Conservation (phyloP, 2,888 invertebrate genomes). For the Zootermopsis nevadensis region DNA sequence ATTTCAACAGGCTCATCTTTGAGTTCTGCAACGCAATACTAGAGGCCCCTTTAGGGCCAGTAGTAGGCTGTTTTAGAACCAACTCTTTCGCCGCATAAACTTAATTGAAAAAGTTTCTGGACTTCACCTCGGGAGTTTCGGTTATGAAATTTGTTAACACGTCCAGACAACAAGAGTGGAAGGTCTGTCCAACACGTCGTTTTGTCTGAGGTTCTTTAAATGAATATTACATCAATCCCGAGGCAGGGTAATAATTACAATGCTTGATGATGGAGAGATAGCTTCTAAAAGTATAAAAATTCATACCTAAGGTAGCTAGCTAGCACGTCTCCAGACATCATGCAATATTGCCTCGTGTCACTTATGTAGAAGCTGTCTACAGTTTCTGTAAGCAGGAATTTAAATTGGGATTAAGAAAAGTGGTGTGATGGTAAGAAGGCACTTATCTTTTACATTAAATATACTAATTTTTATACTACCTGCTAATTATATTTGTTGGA, state of each 20-base stretch:
- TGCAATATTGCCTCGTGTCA: not conserved
- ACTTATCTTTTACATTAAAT: not conserved
- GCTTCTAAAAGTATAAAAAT: not conserved
- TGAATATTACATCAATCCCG: constrained; percentile 8
- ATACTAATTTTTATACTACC: not conserved
- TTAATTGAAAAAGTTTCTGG: constrained; percentile 29
- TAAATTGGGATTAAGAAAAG: not conserved
- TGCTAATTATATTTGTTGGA: not conserved
- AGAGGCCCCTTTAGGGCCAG: not conserved
- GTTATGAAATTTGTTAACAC: constrained; percentile 30
- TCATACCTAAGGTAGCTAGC: constrained; percentile 4
- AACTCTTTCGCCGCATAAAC: constrained; percentile 19
- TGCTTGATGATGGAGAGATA: not conserved
- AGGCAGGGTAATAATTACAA: constrained; percentile 8
- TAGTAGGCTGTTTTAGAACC: not conserved
- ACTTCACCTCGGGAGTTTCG: not conserved
- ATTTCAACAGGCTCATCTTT: not conserved
- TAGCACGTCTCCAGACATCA: not conserved
- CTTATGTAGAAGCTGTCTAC: not conserved
- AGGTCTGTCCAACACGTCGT: constrained; percentile 7
- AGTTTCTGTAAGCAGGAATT: not conserved
- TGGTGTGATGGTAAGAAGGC: not conserved
- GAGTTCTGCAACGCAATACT: not conserved
- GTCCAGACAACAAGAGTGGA: constrained; percentile 20
- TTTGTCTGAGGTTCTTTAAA: not conserved